Base-by-base conservation (phyloP, 2,113 vertebrate genomes). In the Eudyptes chrysolophus region DNA sequence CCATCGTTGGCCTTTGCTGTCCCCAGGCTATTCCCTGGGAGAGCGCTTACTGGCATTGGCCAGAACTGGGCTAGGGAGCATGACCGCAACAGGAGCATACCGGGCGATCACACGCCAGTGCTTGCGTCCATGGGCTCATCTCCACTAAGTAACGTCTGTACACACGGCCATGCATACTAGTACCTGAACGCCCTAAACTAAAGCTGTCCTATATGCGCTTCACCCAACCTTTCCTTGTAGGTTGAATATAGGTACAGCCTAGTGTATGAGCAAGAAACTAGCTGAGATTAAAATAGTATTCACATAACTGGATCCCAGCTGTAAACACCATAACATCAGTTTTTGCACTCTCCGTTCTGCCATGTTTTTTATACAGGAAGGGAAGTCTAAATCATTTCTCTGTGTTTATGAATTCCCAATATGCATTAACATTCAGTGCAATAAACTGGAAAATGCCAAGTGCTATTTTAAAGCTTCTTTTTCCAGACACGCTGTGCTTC, bases 351-450 rank as follows among this genome's bases (percentile, higher is more conserved):
- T 93, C 62, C 75, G 84, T 84, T 66, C 57, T 95, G 62, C 71
- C 87, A 64, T 92, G 76, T 96, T 84, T 89, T 72, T 93, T 96
- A 71, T 75, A 94, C 71, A 89, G 65, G 80, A 79, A 96, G 65
- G 40, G n/a, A 94, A 86, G 75, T 88, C 46, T 91, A 96, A 98
- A 95, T 95, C 9, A 88, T 93, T 92, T 96, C 60, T 95, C 71
- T 3, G 13, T 94, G 77, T 97, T 97, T 96, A 93, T 97, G 82
- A 96, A 97, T 98, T 97, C 96, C 74, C 90, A 81, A 48, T 94
- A 77, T 94, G 54, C 82, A 85, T 97, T 93, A 97, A 93, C 89
- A 95, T 87, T 95, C 83, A 93, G 66, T 79, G 88, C 88, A 95
- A 81, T 96, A 96, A 97, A 94, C 62, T 95, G 81, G 94, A 92